Percentiles rank a stretch among this genome's conserved stretches.
Evolutionary conservation across 2,113 vertebrate genomes (phyloP).

Genomic region (Thryonomys swinderianus): DNA sequence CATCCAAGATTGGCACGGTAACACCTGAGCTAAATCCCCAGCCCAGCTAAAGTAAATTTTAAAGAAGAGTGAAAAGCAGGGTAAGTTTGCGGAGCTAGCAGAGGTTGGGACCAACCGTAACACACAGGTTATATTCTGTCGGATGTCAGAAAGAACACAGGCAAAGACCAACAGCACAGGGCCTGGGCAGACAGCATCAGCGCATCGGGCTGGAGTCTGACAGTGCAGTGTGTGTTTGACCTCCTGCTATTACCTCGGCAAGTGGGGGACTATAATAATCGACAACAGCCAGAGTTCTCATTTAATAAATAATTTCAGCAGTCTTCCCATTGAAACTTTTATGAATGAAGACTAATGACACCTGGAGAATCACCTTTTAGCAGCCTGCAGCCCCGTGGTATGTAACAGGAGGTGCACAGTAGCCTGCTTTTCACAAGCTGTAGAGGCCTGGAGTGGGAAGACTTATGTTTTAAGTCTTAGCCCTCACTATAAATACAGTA

Average conservation of each 20-base stretch:
- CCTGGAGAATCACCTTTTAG: background rate
- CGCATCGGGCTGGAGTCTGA: background rate
- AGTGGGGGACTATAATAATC: background rate
- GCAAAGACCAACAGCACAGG: background rate
- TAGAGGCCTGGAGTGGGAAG: background rate
- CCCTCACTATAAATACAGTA: background rate
- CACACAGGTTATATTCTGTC: background rate
- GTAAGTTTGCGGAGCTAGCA: background rate
- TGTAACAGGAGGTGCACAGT: background rate
- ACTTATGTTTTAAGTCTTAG: background rate
- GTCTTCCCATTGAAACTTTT: constrained; percentile 8
- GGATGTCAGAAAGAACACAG: background rate
- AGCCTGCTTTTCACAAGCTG: background rate
- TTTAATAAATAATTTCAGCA: background rate
- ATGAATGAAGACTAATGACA: background rate
- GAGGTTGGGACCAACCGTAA: background rate
- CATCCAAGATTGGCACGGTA: no score
- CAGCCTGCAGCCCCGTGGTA: background rate
- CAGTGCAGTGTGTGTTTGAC: background rate
- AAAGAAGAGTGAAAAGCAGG: background rate
- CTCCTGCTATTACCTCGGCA: background rate
- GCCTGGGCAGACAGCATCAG: background rate
- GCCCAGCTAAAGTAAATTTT: constrained; percentile 15
- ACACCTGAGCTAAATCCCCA: no score
- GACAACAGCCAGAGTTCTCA: background rate